Percentiles rank a stretch among this genome's conserved stretches.
phyloP scores from a whole-genome alignment of 2,797 vertebrate genomes.

The Leontopithecus rosalia region DNA sequence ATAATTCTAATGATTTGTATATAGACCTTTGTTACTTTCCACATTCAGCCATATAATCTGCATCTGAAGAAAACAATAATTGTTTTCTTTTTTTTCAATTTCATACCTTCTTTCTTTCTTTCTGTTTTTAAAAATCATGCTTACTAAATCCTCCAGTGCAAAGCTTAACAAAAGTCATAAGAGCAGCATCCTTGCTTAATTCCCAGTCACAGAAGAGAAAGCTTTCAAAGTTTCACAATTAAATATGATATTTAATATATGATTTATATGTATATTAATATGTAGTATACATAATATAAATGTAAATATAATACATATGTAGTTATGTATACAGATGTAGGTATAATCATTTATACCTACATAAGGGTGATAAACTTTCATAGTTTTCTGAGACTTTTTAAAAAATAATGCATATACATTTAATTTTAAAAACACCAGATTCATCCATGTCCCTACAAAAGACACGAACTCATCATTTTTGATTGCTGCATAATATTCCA shows the following conservation, averaged over 20 bases:
- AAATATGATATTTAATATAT: not conserved
- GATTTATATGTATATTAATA: not conserved
- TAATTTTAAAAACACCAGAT: constrained; percentile 58
- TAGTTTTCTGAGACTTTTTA: constrained; percentile 26
- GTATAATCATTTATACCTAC: not conserved
- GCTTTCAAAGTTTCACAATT: not conserved
- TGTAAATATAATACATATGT: not conserved
- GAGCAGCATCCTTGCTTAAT: not conserved
- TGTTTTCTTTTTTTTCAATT: not conserved
- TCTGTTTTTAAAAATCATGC: not conserved
- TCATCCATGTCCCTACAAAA: too few relatives aligned
- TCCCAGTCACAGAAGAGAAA: not conserved
- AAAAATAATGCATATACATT: constrained; percentile 49
- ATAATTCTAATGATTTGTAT: not conserved
- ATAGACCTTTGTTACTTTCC: not conserved
- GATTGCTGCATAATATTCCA: too few relatives aligned
- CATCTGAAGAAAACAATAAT: not conserved
- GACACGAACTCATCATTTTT: too few relatives aligned
- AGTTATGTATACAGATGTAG: not conserved
- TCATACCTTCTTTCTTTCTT: not conserved
- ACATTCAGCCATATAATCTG: not conserved
- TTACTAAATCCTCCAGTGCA: not conserved
- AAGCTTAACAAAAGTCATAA: not conserved
- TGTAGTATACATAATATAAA: not conserved
- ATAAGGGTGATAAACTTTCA: not conserved